phyloP scores from a whole-genome alignment of 2,888 invertebrate species.

The Neria commutata region DNA sequence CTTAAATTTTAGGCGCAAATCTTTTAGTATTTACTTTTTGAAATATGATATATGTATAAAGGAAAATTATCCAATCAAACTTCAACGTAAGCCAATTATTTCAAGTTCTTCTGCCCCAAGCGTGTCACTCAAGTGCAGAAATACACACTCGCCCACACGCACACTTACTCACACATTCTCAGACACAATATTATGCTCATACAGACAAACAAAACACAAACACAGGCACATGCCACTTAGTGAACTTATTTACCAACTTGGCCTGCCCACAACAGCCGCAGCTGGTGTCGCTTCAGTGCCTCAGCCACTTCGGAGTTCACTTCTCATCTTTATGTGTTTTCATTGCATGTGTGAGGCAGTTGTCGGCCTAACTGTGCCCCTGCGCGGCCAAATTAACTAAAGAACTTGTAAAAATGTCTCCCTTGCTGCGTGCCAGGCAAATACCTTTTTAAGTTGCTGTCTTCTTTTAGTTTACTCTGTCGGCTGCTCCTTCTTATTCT shows the following conservation, averaged over 20 bases:
- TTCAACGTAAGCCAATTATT: slow-evolving; percentile 3
- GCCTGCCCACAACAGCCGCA: neutral
- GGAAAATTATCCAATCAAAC: slow-evolving; percentile 1
- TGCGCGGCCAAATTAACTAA: slow-evolving; percentile 2
- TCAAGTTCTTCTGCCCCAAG: neutral
- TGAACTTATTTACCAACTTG: slow-evolving; percentile 1
- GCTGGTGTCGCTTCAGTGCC: too few relatives aligned
- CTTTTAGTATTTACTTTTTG: too few relatives aligned
- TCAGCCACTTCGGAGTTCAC: too few relatives aligned
- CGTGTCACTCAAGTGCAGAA: neutral
- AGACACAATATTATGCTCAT: neutral
- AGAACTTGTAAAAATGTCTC: slow-evolving; percentile 6
- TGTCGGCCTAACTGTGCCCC: neutral
- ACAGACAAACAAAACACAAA: neutral
- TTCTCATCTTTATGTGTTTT: too few relatives aligned
- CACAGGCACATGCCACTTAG: neutral
- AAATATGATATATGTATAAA: too few relatives aligned
- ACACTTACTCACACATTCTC: neutral
- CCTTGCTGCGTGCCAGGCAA: neutral
- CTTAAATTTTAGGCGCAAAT: too few relatives aligned
- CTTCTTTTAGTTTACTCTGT: too few relatives aligned
- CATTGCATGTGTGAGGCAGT: too few relatives aligned
- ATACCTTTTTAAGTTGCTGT: slow-evolving; percentile 3
- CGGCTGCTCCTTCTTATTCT: too few relatives aligned
- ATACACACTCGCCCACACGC: neutral